Base-by-base conservation (phyloP, 2,113 vertebrate species). In the Apodemus sylvaticus region DNA sequence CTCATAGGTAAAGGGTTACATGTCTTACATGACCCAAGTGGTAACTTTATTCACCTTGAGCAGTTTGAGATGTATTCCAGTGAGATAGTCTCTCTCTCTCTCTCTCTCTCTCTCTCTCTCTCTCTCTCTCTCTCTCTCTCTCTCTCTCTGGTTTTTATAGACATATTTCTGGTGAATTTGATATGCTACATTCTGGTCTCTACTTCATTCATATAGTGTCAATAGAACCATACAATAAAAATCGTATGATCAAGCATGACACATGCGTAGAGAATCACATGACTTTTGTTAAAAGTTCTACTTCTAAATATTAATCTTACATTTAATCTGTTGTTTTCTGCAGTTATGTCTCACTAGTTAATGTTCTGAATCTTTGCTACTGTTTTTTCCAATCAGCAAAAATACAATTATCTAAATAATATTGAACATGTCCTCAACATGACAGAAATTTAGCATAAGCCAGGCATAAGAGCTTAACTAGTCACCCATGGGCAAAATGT, bases 121-220 rank as follows among this genome's bases (percentile, higher is more conserved):
- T 17, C 55, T 17, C 60, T 62, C 20, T 62, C 7, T 22, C 6
- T 62, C 8, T 62, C 22, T 60, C 6, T 19, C 45, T 45, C 64
- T 39, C 60, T 74, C 66, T 79, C 82, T 86, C 89, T 45, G 73
- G 60, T 17, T 82, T 95, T 92, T 89, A 13, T 78, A 83, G 66
- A 86, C 92, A 87, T 14, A 92, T 74, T 93, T 70, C 53, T 39
- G 83, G 24, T 92, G 42, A 24, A 86, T 70, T 60, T 0, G 0
- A 62, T 79, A 51, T 62, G 24, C 79, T 85, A 92, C 94, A 94
- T 90, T 87, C 48, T 94, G 55, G 4, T 96, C 89, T 90, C 86
- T 93, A 22, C 58, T 79, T 79, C 68, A 71, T 95, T 60, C 70
- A 62, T 42, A 76, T 0, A 73, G 19, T 91, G 45, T 83, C 55